Evolutionary conservation across 2,113 vertebrate genomes (phyloP).

Genomic region (Eretmochelys imbricata): DNA sequence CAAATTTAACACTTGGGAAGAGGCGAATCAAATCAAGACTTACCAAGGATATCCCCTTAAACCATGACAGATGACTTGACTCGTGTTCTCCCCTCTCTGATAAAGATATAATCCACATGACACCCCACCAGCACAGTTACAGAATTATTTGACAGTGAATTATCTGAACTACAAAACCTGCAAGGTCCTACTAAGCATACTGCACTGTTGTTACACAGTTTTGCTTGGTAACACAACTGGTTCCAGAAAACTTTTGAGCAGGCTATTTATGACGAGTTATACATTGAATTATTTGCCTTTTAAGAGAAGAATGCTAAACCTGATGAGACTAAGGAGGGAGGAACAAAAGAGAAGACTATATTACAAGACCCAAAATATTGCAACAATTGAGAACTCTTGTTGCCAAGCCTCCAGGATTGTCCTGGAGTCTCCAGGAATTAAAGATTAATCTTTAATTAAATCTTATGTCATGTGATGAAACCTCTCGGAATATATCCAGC

Average conservation of each 20-base stretch:
- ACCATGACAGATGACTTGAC: neutral
- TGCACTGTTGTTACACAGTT: neutral
- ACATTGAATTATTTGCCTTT: neutral
- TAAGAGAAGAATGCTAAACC: neutral
- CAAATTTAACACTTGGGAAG: neutral
- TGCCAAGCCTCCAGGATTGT: no score
- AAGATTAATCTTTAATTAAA: no score
- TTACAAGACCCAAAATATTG: neutral
- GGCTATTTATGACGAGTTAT: neutral
- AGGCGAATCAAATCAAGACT: neutral
- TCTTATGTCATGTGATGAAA: no score
- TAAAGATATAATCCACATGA: neutral
- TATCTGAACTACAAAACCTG: neutral
- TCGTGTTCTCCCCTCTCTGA: neutral
- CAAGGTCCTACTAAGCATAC: neutral
- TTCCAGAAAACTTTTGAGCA: neutral
- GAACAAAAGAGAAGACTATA: neutral
- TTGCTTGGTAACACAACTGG: neutral
- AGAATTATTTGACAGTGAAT: neutral
- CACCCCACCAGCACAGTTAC: neutral
- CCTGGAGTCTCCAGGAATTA: no score
- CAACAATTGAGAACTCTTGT: neutral
- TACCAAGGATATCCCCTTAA: neutral
- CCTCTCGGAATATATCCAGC: no score
- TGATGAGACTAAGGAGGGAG: neutral